Percentiles rank a stretch among this genome's conserved stretches.
phyloP scores from a whole-genome alignment of 2,113 vertebrate species.

The Hylia prasina region DNA sequence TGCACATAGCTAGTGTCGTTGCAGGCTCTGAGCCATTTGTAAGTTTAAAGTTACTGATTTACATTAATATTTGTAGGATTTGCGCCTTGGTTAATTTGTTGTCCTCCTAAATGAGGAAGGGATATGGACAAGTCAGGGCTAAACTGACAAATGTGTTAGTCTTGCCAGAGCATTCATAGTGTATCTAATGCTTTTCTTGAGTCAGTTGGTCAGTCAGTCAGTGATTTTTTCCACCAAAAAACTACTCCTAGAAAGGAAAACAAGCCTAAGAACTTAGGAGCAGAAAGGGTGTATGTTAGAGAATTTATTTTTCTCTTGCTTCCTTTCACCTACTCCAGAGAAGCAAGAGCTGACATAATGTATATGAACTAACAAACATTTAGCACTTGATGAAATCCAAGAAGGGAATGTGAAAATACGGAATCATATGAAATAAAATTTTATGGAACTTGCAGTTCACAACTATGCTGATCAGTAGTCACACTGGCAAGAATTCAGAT shows the following conservation, averaged over 20 bases:
- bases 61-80: slow-evolving; percentile 18
- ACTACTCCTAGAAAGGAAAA: neutral
- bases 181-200: neutral
- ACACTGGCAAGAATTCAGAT: neutral
- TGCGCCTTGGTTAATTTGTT: neutral
- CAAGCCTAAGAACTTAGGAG: neutral
- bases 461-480: neutral
- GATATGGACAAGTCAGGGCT: neutral
- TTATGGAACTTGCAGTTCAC: neutral
- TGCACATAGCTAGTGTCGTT: neutral
- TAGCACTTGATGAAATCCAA: neutral
- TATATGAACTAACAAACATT: neutral
- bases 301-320: neutral
- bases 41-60: slow-evolving; percentile 44
- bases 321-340: neutral
- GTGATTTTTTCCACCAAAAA: neutral
- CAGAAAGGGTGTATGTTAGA: neutral
- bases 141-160: neutral
- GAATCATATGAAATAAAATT: neutral
- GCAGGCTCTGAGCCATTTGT: neutral
- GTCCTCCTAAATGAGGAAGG: slow-evolving; percentile 4
- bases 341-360: neutral
- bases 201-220: slow-evolving; percentile 5
- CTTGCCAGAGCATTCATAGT: neutral
- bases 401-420: neutral